A percentile compares a stretch with the other conserved stretches of the same genome.
Conservation (phyloP, 2,888 invertebrate genomes). For the Trachelus stipa region DNA sequence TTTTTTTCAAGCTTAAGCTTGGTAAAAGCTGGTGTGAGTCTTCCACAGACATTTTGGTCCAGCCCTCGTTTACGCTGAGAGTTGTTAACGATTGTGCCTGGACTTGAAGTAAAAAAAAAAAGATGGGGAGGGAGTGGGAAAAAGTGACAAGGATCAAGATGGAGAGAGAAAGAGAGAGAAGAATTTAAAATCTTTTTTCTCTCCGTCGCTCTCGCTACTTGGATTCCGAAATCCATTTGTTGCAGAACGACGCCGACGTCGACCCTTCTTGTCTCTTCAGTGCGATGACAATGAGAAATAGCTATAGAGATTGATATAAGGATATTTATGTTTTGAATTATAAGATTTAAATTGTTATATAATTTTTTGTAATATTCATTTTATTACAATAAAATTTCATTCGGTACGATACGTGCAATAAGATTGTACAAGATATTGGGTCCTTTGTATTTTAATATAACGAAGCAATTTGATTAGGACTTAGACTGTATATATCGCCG, state of each 20-base stretch:
- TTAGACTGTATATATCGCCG: conserved; percentile 68
- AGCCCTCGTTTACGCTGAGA: conserved; percentile 10
- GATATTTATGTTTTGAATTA: too few species aligned
- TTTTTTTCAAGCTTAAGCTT: neutral
- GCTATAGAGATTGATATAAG: too few species aligned
- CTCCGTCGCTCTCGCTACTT: neutral
- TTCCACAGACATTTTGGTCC: conserved; percentile 9
- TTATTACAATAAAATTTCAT: too few species aligned
- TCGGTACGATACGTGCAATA: too few species aligned
- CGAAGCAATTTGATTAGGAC: too few species aligned
- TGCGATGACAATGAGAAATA: too few species aligned
- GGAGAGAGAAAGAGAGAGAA: neutral
- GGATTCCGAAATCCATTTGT: neutral
- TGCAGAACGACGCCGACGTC: neutral
- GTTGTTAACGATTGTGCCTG: conserved; percentile 21
- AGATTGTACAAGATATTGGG: too few species aligned
- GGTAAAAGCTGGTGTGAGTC: neutral
- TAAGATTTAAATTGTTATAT: too few species aligned
- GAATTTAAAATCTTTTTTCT: neutral
- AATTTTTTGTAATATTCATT: too few species aligned
- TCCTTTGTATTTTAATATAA: too few species aligned
- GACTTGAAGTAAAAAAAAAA: conserved; percentile 17
- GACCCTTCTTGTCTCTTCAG: too few species aligned
- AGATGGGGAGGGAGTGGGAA: conserved; percentile 3
- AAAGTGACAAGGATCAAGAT: conserved; percentile 2